A percentile compares a stretch with the other conserved stretches of the same genome.
Evolutionary conservation across 2,797 vertebrate species (phyloP).

Genomic region (Bradypodion ventrale): DNA sequence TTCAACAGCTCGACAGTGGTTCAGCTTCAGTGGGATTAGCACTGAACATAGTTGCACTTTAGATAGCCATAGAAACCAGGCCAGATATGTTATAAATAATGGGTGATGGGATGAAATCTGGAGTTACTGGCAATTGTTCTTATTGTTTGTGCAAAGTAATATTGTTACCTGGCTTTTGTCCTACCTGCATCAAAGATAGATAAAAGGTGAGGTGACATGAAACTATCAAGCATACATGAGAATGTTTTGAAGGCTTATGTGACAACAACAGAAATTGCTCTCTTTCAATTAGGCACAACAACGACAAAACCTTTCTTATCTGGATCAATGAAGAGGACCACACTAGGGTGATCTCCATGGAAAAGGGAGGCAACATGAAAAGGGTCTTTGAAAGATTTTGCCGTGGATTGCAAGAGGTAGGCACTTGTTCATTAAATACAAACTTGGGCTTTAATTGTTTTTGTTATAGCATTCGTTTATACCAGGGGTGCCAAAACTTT

Average conservation of each 20-base stretch:
- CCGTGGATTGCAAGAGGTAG: slow-evolving; percentile 89
- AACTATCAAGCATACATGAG: slow-evolving; percentile 12
- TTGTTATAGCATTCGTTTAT: slow-evolving; percentile 20
- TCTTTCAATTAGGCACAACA: slow-evolving; percentile 85
- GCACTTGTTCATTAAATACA: not conserved
- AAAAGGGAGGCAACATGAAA: slow-evolving; percentile 97
- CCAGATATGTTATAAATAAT: not conserved
- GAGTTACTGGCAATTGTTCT: not conserved
- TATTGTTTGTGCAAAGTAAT: not conserved
- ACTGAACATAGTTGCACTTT: not conserved
- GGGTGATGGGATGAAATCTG: not conserved
- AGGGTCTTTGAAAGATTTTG: slow-evolving; percentile 95
- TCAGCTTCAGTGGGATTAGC: slow-evolving; percentile 7
- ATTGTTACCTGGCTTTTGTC: not conserved
- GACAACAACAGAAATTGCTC: slow-evolving; percentile 11
- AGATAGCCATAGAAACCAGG: not conserved
- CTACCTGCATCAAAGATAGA: slow-evolving; percentile 3
- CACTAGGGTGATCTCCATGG: slow-evolving; percentile 96
- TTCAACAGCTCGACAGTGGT: not conserved
- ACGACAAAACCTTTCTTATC: slow-evolving; percentile 93
- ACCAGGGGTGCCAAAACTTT: too few relatives aligned
- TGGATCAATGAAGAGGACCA: slow-evolving; percentile 97
- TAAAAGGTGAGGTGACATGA: slow-evolving; percentile 34
- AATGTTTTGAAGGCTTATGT: slow-evolving; percentile 13
- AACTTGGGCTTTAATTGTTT: not conserved